Evolutionary conservation across 2,113 vertebrate genomes (phyloP).

Genomic region (Lanius ludovicianus): DNA sequence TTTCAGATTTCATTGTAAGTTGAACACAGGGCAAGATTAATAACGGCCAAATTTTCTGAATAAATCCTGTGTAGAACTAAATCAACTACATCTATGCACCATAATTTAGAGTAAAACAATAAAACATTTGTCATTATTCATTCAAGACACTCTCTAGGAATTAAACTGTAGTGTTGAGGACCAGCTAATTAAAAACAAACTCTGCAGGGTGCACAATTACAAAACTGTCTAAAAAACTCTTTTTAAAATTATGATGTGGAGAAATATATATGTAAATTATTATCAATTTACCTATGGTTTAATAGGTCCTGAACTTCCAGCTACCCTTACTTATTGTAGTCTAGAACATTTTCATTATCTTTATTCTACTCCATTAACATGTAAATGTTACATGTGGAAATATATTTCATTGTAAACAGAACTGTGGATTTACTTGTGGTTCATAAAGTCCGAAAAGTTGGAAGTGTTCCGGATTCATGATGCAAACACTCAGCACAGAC

Average conservation of each 20-base stretch:
- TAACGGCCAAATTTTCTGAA: not conserved
- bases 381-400: not conserved
- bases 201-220: not conserved
- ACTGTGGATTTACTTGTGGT: not conserved
- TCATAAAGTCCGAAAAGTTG: not conserved
- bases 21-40: not conserved
- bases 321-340: not conserved
- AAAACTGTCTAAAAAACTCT: not conserved
- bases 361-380: not conserved
- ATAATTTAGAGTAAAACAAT: not conserved
- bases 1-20: not conserved
- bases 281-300: not conserved
- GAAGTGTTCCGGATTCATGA: not conserved
- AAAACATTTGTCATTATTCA: not conserved
- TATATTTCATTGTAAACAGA: not conserved
- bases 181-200: not conserved
- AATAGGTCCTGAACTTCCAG: not conserved
- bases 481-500: not conserved
- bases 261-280: not conserved
- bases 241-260: not conserved
- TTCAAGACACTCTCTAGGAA: not conserved
- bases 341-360: not conserved
- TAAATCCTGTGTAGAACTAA: not conserved
- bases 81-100: not conserved
- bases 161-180: accelerated